phyloP scores from a whole-genome alignment of 1,140 invertebrate species.

The Muscidifurax raptorellus region DNA sequence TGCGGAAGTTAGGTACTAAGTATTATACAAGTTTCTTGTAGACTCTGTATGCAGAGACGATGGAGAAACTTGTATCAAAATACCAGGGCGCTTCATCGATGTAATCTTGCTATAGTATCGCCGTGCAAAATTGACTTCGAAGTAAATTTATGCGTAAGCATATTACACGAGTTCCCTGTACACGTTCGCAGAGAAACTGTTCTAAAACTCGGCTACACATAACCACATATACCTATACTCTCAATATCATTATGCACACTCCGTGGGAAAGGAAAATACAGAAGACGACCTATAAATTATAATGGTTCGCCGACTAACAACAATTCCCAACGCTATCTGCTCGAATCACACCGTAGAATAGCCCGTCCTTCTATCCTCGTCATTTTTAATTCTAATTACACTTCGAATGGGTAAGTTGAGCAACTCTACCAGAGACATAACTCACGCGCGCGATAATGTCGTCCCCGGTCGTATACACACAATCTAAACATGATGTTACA shows the following conservation, averaged over 20 bases:
- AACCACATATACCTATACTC: no score
- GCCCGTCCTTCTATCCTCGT: no score
- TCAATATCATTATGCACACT: no score
- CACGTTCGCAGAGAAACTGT: background rate
- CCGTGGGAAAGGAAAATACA: no score
- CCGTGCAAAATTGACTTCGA: background rate
- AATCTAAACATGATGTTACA: slow-evolving; percentile 1
- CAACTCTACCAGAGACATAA: background rate
- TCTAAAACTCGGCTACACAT: no score
- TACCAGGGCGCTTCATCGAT: background rate
- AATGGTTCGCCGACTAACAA: no score
- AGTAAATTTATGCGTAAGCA: background rate
- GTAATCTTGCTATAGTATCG: background rate
- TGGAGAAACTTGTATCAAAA: background rate
- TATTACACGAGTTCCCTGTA: background rate
- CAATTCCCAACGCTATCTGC: no score
- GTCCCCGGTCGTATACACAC: background rate
- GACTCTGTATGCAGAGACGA: background rate
- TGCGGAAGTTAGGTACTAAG: no score
- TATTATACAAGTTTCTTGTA: no score
- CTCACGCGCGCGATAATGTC: slow-evolving; percentile 5
- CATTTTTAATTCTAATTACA: slow-evolving; percentile 4
- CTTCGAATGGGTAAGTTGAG: background rate
- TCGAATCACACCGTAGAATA: no score
- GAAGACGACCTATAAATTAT: no score